Percentiles rank a stretch among this genome's conserved stretches.
phyloP scores from a whole-genome alignment of 2,888 invertebrate genomes.

The Phalera bucephala region DNA sequence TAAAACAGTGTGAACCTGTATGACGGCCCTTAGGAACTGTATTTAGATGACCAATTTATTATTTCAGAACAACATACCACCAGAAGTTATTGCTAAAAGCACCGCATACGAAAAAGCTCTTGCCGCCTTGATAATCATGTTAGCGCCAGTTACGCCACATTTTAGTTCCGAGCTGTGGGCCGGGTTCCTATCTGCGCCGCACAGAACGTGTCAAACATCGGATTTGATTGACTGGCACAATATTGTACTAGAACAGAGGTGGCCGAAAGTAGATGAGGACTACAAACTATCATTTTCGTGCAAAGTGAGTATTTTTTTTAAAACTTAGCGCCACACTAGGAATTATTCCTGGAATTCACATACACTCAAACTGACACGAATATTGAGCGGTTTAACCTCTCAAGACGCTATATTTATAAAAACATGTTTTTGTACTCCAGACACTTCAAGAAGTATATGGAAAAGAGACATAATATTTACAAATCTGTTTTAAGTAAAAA shows the following conservation, averaged over 20 bases:
- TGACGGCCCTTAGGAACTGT: too few species aligned
- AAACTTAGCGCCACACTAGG: too few species aligned
- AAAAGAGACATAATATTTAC: too few species aligned
- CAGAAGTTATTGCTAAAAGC: constrained; percentile 84
- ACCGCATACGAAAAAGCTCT: constrained; percentile 90
- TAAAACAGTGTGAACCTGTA: too few species aligned
- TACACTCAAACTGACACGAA: too few species aligned
- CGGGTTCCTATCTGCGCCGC: constrained; percentile 86
- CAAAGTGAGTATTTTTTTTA: constrained; percentile 72
- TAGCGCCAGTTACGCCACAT: constrained; percentile 95
- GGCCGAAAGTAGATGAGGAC: constrained; percentile 89
- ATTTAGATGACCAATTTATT: too few species aligned
- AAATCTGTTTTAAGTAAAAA: too few species aligned
- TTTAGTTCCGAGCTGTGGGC: constrained; percentile 96
- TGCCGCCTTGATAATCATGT: constrained; percentile 90
- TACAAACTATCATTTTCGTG: constrained; percentile 86
- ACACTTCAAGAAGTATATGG: too few species aligned
- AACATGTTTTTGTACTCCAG: too few species aligned
- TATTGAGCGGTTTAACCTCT: too few species aligned
- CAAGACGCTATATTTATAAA: too few species aligned
- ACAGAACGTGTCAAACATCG: constrained; percentile 72
- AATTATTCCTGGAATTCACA: too few species aligned
- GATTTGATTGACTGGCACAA: constrained; percentile 85
- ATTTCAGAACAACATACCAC: constrained; percentile 83
- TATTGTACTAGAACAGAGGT: constrained; percentile 88